These are phyloP conservation scores for Bombus soroeensis DNA, from an alignment of 1,140 invertebrate species.

Conservation along the genomic window DNA sequence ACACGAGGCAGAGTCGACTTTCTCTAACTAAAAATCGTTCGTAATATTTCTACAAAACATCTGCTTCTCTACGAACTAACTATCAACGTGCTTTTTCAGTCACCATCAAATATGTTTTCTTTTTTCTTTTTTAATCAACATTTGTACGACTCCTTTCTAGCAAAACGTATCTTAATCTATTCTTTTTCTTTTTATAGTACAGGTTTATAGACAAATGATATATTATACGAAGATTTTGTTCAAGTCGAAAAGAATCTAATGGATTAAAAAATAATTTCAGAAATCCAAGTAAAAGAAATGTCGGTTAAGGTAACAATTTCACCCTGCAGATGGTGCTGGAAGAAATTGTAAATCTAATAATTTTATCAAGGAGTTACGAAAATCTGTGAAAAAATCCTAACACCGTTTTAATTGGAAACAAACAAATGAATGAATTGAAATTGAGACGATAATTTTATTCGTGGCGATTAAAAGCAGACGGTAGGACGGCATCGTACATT, in stretches of 20 bases:
- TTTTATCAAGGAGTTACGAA: neutral
- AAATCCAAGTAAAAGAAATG: neutral
- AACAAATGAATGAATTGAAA: neutral
- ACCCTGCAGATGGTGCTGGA: too few relatives aligned
- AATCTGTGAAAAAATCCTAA: neutral
- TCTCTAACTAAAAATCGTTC: conserved; percentile 44
- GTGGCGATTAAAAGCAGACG: neutral
- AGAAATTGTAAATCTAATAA: neutral
- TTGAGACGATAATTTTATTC: neutral
- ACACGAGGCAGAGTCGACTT: conserved; percentile 26
- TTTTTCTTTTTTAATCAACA: neutral
- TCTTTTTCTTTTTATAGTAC: neutral
- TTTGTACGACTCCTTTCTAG: neutral
- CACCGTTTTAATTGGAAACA: neutral
- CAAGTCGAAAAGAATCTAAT: neutral
- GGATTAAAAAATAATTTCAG: neutral
- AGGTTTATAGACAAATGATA: neutral
- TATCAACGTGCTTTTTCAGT: neutral
- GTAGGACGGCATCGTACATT: conserved; percentile 4
- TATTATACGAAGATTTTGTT: neutral
- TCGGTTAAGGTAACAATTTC: neutral
- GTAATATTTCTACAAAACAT: conserved; percentile 32
- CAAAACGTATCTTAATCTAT: neutral
- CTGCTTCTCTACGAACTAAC: neutral
- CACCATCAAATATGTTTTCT: neutral